These are phyloP conservation scores for Cherax quadricarinatus DNA, from an alignment of 1,140 invertebrate genomes.

Conservation along the genomic window DNA sequence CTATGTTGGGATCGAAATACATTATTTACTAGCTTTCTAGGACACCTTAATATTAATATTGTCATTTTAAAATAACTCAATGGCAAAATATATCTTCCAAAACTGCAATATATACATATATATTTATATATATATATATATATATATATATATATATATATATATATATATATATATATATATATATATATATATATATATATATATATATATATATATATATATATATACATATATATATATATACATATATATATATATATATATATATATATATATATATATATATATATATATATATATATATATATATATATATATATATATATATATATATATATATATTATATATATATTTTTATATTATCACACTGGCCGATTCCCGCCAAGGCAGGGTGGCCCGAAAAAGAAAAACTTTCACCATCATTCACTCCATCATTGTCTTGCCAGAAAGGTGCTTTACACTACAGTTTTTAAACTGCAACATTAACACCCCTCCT, in stretches of 20 bases:
- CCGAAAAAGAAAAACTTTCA: no score
- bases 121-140: neutral
- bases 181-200: neutral
- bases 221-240: neutral
- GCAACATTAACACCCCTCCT: no score
- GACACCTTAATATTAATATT: neutral
- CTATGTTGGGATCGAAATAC: constrained; percentile 46
- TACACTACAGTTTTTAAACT: no score
- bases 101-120: neutral
- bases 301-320: no score
- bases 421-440: no score
- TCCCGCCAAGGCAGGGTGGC: no score
- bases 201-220: neutral
- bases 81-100: neutral
- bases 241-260: no score
- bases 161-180: neutral
- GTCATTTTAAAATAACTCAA: neutral
- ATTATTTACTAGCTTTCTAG: constrained; percentile 30
- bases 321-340: no score
- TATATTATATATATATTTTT: no score
- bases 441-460: no score
- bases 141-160: constrained; percentile 9
- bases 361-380: no score
- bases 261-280: no score
- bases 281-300: neutral